Conservation (phyloP, 2,113 vertebrate species). For the Gymnocephalus cernua region DNA sequence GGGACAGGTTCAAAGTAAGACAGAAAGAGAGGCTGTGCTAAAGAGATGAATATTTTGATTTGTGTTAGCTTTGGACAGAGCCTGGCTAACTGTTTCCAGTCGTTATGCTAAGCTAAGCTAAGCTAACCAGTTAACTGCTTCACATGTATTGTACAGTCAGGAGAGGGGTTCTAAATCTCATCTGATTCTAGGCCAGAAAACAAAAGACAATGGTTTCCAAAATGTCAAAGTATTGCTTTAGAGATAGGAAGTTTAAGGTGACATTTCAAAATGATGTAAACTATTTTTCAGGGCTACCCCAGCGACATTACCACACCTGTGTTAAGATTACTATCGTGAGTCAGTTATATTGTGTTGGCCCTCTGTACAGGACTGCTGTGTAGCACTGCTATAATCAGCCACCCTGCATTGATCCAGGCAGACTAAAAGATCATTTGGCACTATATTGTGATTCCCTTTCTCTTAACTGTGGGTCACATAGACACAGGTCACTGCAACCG, state of each 20-base stretch:
- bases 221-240: not conserved
- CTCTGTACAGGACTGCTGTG: not conserved
- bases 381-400: not conserved
- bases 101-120: not conserved
- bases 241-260: not conserved
- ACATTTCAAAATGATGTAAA: no score
- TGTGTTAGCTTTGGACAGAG: not conserved
- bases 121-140: not conserved
- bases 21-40: slow-evolving; percentile 17
- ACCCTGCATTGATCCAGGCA: slow-evolving; percentile 45
- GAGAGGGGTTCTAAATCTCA: not conserved
- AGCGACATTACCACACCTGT: not conserved
- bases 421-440: slow-evolving; percentile 45
- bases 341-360: not conserved
- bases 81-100: not conserved
- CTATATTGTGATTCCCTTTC: not conserved
- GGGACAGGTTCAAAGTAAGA: slow-evolving; percentile 31
- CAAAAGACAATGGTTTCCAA: not conserved
- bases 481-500: slow-evolving; percentile 76
- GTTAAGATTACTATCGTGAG: not conserved
- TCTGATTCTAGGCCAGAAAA: not conserved
- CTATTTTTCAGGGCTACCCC: not conserved
- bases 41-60: slow-evolving; percentile 60
- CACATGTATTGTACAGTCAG: not conserved
- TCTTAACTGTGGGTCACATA: slow-evolving; percentile 49